These are phyloP conservation scores for Melanocharis versteri DNA, from an alignment of 2,113 vertebrate genomes.

Conservation along the genomic window DNA sequence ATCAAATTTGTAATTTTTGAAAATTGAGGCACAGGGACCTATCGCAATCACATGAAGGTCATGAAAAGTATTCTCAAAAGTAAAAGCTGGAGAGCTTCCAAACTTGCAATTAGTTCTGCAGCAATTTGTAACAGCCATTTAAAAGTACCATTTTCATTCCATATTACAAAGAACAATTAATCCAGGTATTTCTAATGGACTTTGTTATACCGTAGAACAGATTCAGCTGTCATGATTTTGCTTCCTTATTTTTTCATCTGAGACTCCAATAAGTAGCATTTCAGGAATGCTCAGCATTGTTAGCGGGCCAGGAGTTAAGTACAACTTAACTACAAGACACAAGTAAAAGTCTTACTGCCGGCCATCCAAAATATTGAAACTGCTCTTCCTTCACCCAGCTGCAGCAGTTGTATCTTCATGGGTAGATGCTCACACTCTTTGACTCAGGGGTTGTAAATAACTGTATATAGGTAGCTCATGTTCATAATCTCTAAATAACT, in stretches of 20 bases:
- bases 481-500: background rate
- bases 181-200: background rate
- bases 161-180: background rate
- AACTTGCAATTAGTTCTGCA: background rate
- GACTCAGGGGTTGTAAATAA: background rate
- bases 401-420: background rate
- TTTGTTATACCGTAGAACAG: background rate
- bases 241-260: background rate
- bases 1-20: background rate
- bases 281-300: background rate
- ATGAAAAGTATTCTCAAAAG: background rate
- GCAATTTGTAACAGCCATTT: background rate
- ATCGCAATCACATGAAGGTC: background rate
- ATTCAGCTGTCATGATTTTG: background rate
- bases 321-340: background rate
- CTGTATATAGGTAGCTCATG: background rate
- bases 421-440: background rate
- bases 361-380: background rate
- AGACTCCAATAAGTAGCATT: background rate
- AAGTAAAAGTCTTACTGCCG: background rate
- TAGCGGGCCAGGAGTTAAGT: background rate
- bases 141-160: background rate
- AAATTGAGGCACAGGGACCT: background rate
- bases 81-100: background rate
- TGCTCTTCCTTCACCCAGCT: background rate